These are phyloP conservation scores for Cantharis rufa DNA, from an alignment of 2,888 invertebrate species.

Conservation along the genomic window DNA sequence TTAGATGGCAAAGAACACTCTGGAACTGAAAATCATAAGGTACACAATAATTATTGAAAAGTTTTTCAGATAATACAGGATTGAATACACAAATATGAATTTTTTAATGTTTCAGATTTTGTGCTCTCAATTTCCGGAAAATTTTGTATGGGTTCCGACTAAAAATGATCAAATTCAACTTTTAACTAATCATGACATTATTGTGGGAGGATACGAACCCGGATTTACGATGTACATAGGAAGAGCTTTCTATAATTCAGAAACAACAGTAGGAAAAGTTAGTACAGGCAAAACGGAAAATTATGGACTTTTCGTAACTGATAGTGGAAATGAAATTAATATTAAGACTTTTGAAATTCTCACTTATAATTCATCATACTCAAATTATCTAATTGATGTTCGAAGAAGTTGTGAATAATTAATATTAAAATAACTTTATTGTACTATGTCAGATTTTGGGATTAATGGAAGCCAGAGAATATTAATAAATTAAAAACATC, in stretches of 20 bases:
- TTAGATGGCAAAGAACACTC: not conserved
- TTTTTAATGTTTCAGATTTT: not conserved
- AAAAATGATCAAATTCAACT: not conserved
- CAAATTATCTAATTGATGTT: not conserved
- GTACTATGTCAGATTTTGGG: not conserved
- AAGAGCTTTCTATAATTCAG: not conserved
- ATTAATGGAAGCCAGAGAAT: no score
- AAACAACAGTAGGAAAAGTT: conserved; percentile 4
- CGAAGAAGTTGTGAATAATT: not conserved
- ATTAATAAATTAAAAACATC: no score
- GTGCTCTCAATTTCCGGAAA: conserved; percentile 1
- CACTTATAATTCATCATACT: not conserved
- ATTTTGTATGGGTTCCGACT: not conserved
- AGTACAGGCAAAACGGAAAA: not conserved
- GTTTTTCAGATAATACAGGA: not conserved
- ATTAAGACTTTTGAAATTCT: not conserved
- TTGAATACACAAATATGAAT: not conserved
- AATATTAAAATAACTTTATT: not conserved
- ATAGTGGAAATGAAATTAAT: not conserved
- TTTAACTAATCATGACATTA: not conserved
- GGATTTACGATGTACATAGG: not conserved
- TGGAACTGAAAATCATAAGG: conserved; percentile 7
- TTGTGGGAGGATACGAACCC: not conserved
- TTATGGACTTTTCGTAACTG: not conserved
- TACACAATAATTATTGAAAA: not conserved